Conservation (phyloP, 2,797 vertebrate genomes). For the Brachymystax lenok region DNA sequence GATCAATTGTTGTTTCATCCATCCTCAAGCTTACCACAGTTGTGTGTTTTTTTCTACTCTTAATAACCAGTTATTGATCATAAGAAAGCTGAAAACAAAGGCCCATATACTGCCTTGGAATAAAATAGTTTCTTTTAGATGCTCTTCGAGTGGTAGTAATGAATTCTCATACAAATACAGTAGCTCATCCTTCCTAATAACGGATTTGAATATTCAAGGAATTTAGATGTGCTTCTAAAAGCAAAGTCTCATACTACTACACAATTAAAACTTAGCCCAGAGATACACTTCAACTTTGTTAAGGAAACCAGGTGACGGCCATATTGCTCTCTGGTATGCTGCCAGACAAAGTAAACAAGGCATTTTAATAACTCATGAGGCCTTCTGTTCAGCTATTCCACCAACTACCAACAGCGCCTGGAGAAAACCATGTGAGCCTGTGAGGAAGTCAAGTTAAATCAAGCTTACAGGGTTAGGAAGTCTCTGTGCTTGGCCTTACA, state of each 20-base stretch:
- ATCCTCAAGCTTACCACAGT: neutral
- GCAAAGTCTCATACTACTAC: neutral
- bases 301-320: conserved; percentile 11
- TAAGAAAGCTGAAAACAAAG: neutral
- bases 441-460: neutral
- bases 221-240: neutral
- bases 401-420: neutral
- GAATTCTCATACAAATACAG: conserved; percentile 10
- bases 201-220: conserved; percentile 33
- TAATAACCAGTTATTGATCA: conserved; percentile 4
- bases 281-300: neutral
- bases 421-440: conserved; percentile 12
- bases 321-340: conserved; percentile 1
- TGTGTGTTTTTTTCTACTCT: neutral
- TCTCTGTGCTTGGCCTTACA: too few relatives aligned
- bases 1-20: neutral
- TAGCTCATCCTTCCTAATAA: neutral
- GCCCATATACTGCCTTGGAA: neutral
- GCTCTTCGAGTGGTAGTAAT: conserved; percentile 18
- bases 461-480: too few relatives aligned
- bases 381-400: conserved; percentile 25
- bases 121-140: neutral
- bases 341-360: conserved; percentile 26
- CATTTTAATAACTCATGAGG: conserved; percentile 38
- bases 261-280: conserved; percentile 10